phyloP scores from a whole-genome alignment of 30 jellyfish, hydroid and myxozoan species.

The Sanderia malayensis region DNA sequence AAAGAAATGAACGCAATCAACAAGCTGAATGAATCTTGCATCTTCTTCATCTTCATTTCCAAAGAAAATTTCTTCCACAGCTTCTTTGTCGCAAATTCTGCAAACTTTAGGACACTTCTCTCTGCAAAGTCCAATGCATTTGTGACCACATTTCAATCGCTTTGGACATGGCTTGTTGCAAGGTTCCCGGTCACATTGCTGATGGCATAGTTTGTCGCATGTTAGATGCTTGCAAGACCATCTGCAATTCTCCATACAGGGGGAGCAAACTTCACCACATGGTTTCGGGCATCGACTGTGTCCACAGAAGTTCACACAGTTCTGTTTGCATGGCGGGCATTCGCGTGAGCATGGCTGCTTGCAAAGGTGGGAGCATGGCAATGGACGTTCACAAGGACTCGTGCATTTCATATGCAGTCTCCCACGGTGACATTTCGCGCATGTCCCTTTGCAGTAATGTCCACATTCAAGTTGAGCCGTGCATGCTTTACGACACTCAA shows the following conservation, averaged over 20 bases:
- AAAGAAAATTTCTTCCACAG: slow-evolving; percentile 72
- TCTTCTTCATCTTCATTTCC: slow-evolving; percentile 71
- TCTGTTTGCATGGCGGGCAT: slow-evolving; percentile 45
- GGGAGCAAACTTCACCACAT: slow-evolving; percentile 20
- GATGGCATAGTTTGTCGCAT: slow-evolving; percentile 5
- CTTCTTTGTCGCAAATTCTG: slow-evolving; percentile 44
- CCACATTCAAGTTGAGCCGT: neutral
- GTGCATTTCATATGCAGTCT: slow-evolving; percentile 15
- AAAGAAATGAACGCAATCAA: slow-evolving; percentile 63
- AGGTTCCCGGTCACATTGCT: slow-evolving; percentile 1
- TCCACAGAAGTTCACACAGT: slow-evolving; percentile 17
- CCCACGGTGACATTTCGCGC: slow-evolving; percentile 6
- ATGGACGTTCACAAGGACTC: neutral
- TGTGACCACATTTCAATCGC: neutral
- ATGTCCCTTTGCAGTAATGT: slow-evolving; percentile 4
- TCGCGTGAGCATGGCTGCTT: slow-evolving; percentile 11
- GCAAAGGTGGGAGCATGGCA: slow-evolving; percentile 17
- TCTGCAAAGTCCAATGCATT: slow-evolving; percentile 52
- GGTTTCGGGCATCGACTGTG: slow-evolving; percentile 11
- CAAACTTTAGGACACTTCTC: slow-evolving; percentile 39
- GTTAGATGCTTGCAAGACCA: slow-evolving; percentile 1
- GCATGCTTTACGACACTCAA: neutral
- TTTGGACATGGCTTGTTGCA: slow-evolving; percentile 20
- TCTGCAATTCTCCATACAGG: slow-evolving; percentile 12
- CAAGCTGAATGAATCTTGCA: slow-evolving; percentile 57